Conservation (phyloP, 2,113 vertebrate species). For the Ptyas mucosa region DNA sequence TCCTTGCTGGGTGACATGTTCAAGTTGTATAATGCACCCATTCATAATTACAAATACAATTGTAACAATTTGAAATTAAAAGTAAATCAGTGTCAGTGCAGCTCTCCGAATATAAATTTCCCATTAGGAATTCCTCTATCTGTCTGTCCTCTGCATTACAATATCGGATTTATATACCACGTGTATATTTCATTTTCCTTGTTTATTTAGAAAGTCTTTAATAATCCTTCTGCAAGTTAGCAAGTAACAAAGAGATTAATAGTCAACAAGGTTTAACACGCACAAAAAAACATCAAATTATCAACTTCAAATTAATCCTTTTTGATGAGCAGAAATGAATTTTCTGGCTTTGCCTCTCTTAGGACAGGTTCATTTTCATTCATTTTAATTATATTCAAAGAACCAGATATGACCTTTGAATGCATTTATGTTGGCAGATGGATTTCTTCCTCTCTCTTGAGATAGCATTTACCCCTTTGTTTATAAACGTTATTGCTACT, state of each 20-base stretch:
- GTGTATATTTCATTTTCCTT: constrained; percentile 33
- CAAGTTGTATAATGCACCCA: constrained; percentile 3
- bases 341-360: neutral
- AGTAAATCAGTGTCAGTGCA: neutral
- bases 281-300: neutral
- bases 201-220: neutral
- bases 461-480: neutral
- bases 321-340: neutral
- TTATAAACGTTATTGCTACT: neutral
- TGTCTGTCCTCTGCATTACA: neutral
- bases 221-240: constrained; percentile 20
- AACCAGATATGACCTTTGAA: fast-evolving
- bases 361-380: neutral
- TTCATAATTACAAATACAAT: constrained; percentile 16
- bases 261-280: neutral
- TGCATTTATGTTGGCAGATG: neutral
- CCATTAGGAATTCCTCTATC: neutral
- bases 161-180: neutral
- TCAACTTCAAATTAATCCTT: neutral
- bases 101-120: neutral
- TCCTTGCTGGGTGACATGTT: neutral
- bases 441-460: fast-evolving
- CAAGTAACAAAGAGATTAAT: neutral
- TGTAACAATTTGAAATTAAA: constrained; percentile 12
- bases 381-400: neutral